These are phyloP conservation scores for Crocuta crocuta DNA, from an alignment of 2,113 vertebrate species.

Conservation along the genomic window DNA sequence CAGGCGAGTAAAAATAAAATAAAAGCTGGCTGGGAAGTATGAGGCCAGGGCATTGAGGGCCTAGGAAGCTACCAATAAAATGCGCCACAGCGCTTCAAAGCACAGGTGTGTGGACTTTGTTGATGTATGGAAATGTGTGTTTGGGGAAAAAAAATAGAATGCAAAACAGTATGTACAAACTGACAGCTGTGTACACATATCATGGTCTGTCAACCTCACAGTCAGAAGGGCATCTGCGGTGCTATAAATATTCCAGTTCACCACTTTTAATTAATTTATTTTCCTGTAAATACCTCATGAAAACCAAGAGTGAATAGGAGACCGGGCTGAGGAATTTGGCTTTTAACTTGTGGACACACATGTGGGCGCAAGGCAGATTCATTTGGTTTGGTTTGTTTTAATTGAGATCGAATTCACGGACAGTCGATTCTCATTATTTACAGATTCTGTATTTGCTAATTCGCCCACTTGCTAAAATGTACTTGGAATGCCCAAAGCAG, in stretches of 20 bases:
- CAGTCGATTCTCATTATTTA: not conserved
- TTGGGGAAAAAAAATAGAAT: not conserved
- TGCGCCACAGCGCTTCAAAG: not conserved
- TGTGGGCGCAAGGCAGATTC: not conserved
- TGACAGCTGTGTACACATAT: constrained; percentile 18
- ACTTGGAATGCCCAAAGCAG: not conserved
- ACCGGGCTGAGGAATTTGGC: not conserved
- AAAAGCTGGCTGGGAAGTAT: not conserved
- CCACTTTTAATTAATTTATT: not conserved
- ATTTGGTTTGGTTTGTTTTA: not conserved
- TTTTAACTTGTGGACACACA: not conserved
- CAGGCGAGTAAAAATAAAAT: not conserved
- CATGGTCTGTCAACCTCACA: not conserved
- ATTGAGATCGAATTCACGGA: not conserved
- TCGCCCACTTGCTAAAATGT: not conserved
- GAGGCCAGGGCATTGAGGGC: not conserved
- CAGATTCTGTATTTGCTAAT: not conserved
- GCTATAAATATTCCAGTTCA: not conserved
- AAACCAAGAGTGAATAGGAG: not conserved
- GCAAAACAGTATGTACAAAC: constrained; percentile 1
- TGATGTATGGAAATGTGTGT: constrained; percentile 37
- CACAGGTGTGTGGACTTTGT: constrained; percentile 26
- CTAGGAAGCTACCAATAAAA: not conserved
- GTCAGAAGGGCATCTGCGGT: not conserved
- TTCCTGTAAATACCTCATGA: not conserved